Conservation (phyloP, 2,888 invertebrate species). For the Drosophila cracens region DNA sequence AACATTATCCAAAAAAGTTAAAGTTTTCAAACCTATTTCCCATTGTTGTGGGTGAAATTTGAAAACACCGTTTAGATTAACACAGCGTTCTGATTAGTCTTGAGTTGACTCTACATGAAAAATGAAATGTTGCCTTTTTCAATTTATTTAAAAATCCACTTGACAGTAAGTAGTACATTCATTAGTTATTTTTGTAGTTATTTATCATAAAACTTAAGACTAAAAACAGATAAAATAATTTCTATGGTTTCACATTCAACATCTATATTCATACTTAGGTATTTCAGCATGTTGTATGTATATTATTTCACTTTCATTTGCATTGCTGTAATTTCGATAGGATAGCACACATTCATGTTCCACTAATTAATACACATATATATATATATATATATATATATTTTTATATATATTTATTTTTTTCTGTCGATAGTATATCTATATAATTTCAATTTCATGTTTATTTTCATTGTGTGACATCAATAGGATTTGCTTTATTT, state of each 20-base stretch:
- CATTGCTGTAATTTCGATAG: conserved; percentile 48
- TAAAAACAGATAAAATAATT: conserved; percentile 74
- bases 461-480: conserved; percentile 40
- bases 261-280: conserved; percentile 47
- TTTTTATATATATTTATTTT: conserved; percentile 7
- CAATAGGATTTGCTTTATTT: conserved; percentile 36
- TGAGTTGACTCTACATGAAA: neutral
- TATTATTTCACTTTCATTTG: conserved; percentile 27
- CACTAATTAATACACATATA: conserved; percentile 30
- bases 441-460: conserved; percentile 45
- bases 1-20: neutral
- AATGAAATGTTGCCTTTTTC: conserved; percentile 45
- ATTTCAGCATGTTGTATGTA: conserved; percentile 32
- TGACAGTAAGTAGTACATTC: conserved; percentile 71
- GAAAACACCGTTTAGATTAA: neutral
- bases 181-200: conserved; percentile 57
- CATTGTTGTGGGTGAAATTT: neutral
- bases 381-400: conserved; percentile 7
- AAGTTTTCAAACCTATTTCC: neutral
- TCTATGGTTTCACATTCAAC: conserved; percentile 73
- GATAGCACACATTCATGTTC: conserved; percentile 65
- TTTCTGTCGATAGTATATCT: conserved; percentile 33
- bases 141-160: conserved; percentile 67
- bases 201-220: conserved; percentile 69
- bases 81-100: neutral